A percentile compares a stretch with the other conserved stretches of the same genome.
These are phyloP conservation scores for Ceratina australensis DNA, from an alignment of 1,140 invertebrate genomes.

Conservation along the genomic window DNA sequence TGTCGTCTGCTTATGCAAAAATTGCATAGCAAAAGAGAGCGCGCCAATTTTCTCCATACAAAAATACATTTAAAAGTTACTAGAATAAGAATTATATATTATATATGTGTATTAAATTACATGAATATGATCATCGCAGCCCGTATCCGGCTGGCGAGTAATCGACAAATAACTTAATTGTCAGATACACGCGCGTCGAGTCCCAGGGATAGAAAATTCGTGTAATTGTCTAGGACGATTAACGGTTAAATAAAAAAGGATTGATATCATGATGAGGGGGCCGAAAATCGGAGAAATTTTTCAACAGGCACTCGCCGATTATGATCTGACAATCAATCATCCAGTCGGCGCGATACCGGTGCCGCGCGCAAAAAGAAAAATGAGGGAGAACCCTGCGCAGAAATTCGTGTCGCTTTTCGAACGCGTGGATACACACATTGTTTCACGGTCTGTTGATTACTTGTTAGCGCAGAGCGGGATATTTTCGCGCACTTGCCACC, in stretches of 20 bases:
- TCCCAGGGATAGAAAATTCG: slow-evolving; percentile 5
- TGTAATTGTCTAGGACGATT: neutral
- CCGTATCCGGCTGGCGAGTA: slow-evolving; percentile 53
- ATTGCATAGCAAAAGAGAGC: slow-evolving; percentile 16
- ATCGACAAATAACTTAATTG: slow-evolving; percentile 10
- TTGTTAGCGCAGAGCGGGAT: neutral
- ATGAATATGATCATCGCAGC: slow-evolving; percentile 43
- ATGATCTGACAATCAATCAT: slow-evolving; percentile 37
- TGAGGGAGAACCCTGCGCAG: neutral
- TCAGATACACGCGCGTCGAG: neutral
- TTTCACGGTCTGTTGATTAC: neutral
- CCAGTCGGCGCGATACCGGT: slow-evolving; percentile 19
- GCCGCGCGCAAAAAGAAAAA: neutral
- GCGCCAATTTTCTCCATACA: no score
- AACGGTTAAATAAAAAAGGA: neutral
- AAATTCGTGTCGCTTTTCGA: slow-evolving; percentile 9
- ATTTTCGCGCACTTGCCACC: neutral
- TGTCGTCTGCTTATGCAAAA: slow-evolving; percentile 16
- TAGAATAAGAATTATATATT: neutral
- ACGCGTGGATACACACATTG: neutral
- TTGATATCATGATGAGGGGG: neutral
- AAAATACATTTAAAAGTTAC: neutral
- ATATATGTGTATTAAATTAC: no score
- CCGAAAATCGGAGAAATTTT: slow-evolving; percentile 17
- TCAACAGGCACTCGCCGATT: slow-evolving; percentile 8